Percentiles rank a stretch among this genome's conserved stretches.
Evolutionary conservation across 92 coral and sea anemone genomes (phyloP).

Genomic region (Parazoanthus swiftii): DNA sequence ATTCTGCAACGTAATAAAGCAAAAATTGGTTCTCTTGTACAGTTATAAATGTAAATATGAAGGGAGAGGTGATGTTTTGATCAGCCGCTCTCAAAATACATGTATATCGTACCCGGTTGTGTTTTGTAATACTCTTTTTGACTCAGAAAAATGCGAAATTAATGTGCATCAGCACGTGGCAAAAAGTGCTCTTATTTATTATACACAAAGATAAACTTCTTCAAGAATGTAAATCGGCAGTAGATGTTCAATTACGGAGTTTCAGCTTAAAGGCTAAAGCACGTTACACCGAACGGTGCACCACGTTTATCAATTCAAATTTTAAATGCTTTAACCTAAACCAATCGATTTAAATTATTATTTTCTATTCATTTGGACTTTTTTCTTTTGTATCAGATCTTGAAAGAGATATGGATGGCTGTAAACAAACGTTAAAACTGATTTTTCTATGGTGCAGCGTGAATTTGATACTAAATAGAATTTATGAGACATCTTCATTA

Average conservation of each 20-base stretch:
- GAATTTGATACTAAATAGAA: neutral
- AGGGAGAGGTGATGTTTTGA: too few relatives aligned
- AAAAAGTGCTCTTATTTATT: neutral
- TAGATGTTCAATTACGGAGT: neutral
- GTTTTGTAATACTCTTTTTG: neutral
- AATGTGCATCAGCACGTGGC: neutral
- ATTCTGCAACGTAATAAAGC: too few relatives aligned
- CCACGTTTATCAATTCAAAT: neutral
- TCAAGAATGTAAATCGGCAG: neutral
- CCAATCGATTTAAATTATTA: neutral
- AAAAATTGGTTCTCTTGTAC: too few relatives aligned
- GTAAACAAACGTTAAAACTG: neutral
- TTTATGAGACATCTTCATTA: neutral
- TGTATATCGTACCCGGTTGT: neutral
- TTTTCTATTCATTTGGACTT: neutral
- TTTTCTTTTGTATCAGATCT: neutral
- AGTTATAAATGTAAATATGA: too few relatives aligned
- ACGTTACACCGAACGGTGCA: slow-evolving; percentile 1
- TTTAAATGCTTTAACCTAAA: neutral
- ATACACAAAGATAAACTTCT: neutral
- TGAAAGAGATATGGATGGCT: neutral
- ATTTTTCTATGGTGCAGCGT: slow-evolving; percentile 33
- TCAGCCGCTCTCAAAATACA: neutral
- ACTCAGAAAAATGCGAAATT: neutral
- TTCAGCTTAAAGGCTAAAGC: neutral